phyloP scores from a whole-genome alignment of 2,113 vertebrate species.

The Sapajus apella region DNA sequence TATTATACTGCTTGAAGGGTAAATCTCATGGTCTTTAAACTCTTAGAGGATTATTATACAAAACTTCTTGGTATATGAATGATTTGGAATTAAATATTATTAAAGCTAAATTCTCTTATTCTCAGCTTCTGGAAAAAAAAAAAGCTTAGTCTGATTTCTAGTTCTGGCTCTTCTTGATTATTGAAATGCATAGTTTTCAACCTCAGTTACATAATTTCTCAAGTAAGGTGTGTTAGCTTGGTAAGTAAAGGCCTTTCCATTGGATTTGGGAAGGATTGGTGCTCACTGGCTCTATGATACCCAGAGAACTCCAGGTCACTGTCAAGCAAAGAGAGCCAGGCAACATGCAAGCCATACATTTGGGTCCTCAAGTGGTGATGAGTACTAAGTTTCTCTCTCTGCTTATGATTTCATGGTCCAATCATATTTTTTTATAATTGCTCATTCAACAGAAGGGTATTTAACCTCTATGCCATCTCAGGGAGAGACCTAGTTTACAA shows the following conservation, averaged over 20 bases:
- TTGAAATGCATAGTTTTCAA: not conserved
- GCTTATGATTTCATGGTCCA: not conserved
- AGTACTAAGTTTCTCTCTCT: not conserved
- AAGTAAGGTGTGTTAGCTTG: not conserved
- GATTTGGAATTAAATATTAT: conserved; percentile 32
- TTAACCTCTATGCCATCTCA: not conserved
- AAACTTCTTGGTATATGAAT: not conserved
- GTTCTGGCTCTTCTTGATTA: not conserved
- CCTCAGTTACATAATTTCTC: not conserved
- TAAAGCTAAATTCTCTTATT: conserved; percentile 4
- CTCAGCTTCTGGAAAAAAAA: not conserved
- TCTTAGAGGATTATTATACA: not conserved
- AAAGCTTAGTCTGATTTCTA: not conserved
- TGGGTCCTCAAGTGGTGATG: not conserved
- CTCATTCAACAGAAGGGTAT: not conserved
- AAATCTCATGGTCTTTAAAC: not conserved
- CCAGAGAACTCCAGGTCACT: not conserved
- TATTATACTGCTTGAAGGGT: not conserved
- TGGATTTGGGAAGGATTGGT: not conserved
- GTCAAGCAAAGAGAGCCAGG: not conserved
- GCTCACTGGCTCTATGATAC: not conserved
- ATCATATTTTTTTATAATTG: not conserved
- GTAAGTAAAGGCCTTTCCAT: not conserved
- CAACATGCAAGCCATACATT: not conserved
- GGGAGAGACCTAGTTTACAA: not conserved